Evolutionary conservation across 2,113 vertebrate genomes (phyloP).

Genomic region (Pica pica): DNA sequence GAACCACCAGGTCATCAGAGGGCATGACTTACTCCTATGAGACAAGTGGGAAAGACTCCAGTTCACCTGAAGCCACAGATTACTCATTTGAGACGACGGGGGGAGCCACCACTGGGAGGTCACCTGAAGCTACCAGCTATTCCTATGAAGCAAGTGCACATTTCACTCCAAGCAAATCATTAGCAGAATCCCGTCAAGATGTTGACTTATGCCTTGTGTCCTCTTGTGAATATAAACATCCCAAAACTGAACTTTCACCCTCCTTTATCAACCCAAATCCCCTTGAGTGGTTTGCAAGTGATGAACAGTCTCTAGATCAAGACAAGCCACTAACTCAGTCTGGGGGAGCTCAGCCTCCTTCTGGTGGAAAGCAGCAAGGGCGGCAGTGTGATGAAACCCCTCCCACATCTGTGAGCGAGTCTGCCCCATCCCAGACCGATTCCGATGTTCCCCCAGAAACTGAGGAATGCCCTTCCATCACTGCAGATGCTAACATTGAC

Average conservation of each 20-base stretch:
- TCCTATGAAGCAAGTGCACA: constrained; percentile 66
- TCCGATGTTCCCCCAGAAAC: constrained; percentile 93
- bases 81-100: constrained; percentile 62
- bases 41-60: not conserved
- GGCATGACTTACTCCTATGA: constrained; percentile 52
- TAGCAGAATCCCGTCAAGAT: constrained; percentile 81
- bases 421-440: constrained; percentile 89
- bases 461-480: constrained; percentile 95
- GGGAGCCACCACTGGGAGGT: not conserved
- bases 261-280: constrained; percentile 97
- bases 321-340: constrained; percentile 82
- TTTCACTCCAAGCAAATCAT: constrained; percentile 67
- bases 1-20: constrained; percentile 51
- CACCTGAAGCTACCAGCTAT: constrained; percentile 54
- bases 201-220: constrained; percentile 92
- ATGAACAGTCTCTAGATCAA: constrained; percentile 77
- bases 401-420: constrained; percentile 91
- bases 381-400: constrained; percentile 94
- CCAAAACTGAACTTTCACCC: constrained; percentile 93
- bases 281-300: constrained; percentile 90
- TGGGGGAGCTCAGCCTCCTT: constrained; percentile 82
- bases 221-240: constrained; percentile 92
- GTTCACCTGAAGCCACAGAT: constrained; percentile 39
- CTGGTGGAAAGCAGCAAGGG: constrained; percentile 82
- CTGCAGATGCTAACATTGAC: constrained; percentile 95